phyloP scores from a whole-genome alignment of 64 coral and sea anemone species.

The Pocillopora damicornis region DNA sequence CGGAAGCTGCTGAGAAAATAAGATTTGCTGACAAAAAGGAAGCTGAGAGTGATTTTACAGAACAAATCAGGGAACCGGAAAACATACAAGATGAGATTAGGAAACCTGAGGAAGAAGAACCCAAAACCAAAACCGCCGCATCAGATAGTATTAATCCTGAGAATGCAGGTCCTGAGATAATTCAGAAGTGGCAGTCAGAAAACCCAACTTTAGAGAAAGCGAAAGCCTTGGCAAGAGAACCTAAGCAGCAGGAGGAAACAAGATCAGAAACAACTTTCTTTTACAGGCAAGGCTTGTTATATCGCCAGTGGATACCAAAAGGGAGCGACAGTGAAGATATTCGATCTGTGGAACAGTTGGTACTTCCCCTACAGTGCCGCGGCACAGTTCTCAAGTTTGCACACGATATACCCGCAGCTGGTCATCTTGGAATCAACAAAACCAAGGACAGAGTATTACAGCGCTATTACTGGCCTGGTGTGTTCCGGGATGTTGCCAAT shows the following conservation, averaged over 20 bases:
- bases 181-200: not conserved
- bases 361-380: not conserved
- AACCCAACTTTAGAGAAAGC: not conserved
- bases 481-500: not conserved
- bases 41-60: conserved; percentile 1
- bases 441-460: not conserved
- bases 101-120: not conserved
- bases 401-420: conserved; percentile 4
- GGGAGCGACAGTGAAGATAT: not conserved
- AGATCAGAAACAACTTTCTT: not conserved
- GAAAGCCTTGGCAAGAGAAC: not conserved
- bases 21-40: not conserved
- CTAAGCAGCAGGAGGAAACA: not conserved
- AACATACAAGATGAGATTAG: not conserved
- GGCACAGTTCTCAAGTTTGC: not conserved
- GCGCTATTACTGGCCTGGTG: conserved; percentile 6
- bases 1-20: not conserved
- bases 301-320: not conserved
- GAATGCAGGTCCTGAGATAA: not conserved
- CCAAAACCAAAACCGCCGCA: not conserved
- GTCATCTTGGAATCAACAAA: conserved; percentile 10
- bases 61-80: not conserved
- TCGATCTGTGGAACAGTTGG: not conserved
- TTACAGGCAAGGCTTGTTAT: conserved; percentile 13
- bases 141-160: not conserved